Conservation (phyloP, 2,797 vertebrate species). For the Prunella strophiata region DNA sequence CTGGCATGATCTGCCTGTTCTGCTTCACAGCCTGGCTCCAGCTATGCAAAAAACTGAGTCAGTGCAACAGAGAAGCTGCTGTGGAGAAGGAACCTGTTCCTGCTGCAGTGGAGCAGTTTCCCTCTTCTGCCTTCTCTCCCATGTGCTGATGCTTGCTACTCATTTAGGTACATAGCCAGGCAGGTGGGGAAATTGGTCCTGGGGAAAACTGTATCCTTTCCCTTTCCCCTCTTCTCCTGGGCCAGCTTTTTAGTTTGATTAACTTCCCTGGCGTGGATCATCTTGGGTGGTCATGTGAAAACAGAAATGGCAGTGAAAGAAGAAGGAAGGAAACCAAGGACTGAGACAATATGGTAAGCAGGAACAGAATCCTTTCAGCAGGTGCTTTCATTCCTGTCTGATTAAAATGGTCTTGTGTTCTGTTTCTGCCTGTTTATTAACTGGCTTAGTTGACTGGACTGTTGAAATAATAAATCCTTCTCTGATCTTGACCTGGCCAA, state of each 20-base stretch:
- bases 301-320: not conserved
- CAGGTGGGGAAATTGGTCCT: not conserved
- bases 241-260: not conserved
- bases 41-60: not conserved
- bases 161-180: not conserved
- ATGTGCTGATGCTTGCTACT: not conserved
- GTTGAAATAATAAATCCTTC: not conserved
- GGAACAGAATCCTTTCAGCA: not conserved
- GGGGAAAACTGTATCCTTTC: not conserved
- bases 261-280: not conserved
- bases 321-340: not conserved
- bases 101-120: not conserved
- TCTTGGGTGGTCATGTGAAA: not conserved
- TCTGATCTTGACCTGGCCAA: not conserved
- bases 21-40: not conserved
- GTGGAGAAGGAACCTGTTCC: not conserved
- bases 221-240: not conserved
- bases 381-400: conserved; percentile 8
- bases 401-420: not conserved
- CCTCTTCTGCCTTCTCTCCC: not conserved
- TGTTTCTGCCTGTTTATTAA: not conserved
- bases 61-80: not conserved
- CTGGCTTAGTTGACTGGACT: not conserved
- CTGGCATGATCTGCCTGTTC: not conserved
- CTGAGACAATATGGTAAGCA: not conserved